These are phyloP conservation scores for Nymphalis polychloros DNA, from an alignment of 2,888 invertebrate species.

Conservation along the genomic window DNA sequence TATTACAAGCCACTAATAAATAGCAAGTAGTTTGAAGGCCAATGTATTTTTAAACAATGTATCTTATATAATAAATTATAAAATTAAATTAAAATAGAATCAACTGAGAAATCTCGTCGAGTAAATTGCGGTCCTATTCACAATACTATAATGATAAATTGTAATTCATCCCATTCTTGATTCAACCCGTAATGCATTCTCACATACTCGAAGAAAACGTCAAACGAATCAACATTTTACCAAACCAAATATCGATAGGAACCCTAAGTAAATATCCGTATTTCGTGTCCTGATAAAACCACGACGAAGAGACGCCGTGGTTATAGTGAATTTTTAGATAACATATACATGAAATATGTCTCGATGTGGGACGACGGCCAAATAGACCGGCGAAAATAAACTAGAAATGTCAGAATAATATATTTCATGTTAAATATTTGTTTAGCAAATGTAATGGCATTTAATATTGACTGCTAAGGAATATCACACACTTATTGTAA, in stretches of 20 bases:
- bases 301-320: slow-evolving; percentile 34
- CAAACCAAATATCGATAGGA: slow-evolving; percentile 14
- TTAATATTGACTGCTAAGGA: slow-evolving; percentile 22
- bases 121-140: too few relatives aligned
- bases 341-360: slow-evolving; percentile 30
- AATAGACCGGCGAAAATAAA: slow-evolving; percentile 27
- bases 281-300: slow-evolving; percentile 23
- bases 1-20: too few relatives aligned
- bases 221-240: slow-evolving; percentile 15
- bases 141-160: neutral
- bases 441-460: slow-evolving; percentile 30
- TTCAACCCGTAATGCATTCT: neutral
- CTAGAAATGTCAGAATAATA: slow-evolving; percentile 10
- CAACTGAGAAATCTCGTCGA: too few relatives aligned
- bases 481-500: slow-evolving; percentile 3
- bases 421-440: slow-evolving; percentile 22
- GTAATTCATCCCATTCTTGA: neutral
- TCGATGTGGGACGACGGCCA: slow-evolving; percentile 24
- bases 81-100: too few relatives aligned
- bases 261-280: slow-evolving; percentile 23
- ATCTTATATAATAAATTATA: too few relatives aligned
- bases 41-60: too few relatives aligned
- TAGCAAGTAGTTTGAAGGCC: too few relatives aligned
- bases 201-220: neutral
- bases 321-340: slow-evolving; percentile 29